These are phyloP conservation scores for Drosophila bocqueti DNA, from an alignment of 1,140 invertebrate species.

Conservation along the genomic window DNA sequence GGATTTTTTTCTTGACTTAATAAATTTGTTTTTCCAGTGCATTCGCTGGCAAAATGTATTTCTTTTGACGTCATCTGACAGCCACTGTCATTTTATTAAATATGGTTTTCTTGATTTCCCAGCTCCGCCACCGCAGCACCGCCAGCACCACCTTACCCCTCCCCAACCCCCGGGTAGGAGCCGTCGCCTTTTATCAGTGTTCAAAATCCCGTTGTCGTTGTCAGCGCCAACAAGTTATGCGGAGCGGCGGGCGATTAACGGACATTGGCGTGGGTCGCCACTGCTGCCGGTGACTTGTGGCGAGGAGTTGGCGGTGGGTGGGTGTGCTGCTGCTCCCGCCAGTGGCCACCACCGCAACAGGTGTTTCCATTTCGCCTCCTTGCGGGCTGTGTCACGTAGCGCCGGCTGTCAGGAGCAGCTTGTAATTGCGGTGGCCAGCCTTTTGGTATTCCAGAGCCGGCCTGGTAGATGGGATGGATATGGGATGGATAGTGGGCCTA, in stretches of 20 bases:
- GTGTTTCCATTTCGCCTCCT: constrained; percentile 48
- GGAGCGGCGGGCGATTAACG: constrained; percentile 61
- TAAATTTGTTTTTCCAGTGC: not conserved
- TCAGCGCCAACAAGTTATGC: constrained; percentile 80
- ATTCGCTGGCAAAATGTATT: constrained; percentile 42
- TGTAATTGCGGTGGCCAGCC: constrained; percentile 74
- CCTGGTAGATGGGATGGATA: constrained; percentile 16
- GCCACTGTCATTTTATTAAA: constrained; percentile 82
- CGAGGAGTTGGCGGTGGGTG: constrained; percentile 16
- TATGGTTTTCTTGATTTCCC: constrained; percentile 75
- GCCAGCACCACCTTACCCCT: not conserved
- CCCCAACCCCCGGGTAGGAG: not conserved
- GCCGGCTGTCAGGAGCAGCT: constrained; percentile 64
- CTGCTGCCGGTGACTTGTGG: constrained; percentile 5
- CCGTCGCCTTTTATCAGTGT: constrained; percentile 67
- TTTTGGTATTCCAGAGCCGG: constrained; percentile 66
- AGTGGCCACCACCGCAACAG: constrained; percentile 66
- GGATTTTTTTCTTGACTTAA: not conserved
- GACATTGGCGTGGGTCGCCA: constrained; percentile 29
- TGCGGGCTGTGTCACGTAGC: constrained; percentile 73
- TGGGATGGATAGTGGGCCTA: constrained; percentile 9
- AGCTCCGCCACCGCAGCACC: constrained; percentile 22
- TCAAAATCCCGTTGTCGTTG: constrained; percentile 81
- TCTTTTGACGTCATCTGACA: constrained; percentile 80
- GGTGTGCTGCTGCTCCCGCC: constrained; percentile 3